Conservation (phyloP, 2,113 vertebrate species). For the Dipodomys spectabilis region DNA sequence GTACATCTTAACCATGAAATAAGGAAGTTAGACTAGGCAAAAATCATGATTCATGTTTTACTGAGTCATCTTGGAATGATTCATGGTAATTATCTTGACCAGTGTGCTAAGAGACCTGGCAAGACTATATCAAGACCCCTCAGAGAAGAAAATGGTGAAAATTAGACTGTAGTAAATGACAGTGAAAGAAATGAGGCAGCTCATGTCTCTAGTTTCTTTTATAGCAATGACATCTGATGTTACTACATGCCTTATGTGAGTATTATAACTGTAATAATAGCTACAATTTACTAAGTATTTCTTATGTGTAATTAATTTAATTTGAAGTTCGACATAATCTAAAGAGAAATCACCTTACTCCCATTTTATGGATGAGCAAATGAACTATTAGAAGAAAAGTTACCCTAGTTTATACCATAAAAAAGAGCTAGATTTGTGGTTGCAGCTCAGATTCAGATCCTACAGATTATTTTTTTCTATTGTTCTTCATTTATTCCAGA, state of each 20-base stretch:
- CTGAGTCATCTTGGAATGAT: not conserved
- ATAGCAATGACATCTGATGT: not conserved
- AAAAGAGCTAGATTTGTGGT: not conserved
- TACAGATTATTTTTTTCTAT: not conserved
- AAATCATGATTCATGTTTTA: constrained; percentile 5
- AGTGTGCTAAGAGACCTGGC: not conserved
- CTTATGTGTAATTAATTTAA: not conserved
- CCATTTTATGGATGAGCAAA: constrained; percentile 13
- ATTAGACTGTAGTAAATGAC: not conserved
- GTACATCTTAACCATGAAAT: not conserved
- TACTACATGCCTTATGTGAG: not conserved
- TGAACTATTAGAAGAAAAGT: not conserved
- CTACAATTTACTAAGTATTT: not conserved
- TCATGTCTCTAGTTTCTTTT: not conserved
- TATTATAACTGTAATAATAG: constrained; percentile 11
- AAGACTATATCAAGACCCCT: not conserved
- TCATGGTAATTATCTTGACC: not conserved
- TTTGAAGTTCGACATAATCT: constrained; percentile 2
- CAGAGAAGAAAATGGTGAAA: not conserved
- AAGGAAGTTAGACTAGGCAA: constrained; percentile 4
- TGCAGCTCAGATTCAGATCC: not conserved
- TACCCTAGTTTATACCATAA: not conserved
- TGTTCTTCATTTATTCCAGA: not conserved
- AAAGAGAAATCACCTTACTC: not conserved
- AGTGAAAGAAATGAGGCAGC: not conserved